Evolutionary conservation across 2,888 invertebrate species (phyloP).

Genomic region (Cephalotes varians): DNA sequence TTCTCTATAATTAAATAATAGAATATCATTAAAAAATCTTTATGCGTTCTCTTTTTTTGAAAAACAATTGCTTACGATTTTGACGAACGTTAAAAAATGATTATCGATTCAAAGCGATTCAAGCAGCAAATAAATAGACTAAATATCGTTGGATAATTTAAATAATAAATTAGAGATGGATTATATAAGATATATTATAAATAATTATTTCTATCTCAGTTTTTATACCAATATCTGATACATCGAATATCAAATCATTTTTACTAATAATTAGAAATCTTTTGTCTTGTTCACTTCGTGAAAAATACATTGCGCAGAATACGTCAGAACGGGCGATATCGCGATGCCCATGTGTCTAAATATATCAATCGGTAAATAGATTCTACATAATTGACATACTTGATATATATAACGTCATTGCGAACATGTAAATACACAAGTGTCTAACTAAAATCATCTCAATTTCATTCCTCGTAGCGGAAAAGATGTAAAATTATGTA

Average conservation of each 20-base stretch:
- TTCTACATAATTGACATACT: slow-evolving; percentile 34
- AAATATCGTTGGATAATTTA: neutral
- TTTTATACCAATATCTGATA: neutral
- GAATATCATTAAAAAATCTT: too few relatives aligned
- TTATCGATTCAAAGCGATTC: neutral
- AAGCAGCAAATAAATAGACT: neutral
- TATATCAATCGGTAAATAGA: slow-evolving; percentile 35
- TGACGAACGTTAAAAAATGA: neutral
- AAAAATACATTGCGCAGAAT: neutral
- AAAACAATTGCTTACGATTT: neutral
- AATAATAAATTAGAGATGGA: neutral
- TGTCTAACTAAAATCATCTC: neutral
- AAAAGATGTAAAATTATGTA: too few relatives aligned
- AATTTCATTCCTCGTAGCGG: neutral
- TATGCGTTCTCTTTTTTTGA: neutral
- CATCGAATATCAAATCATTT: neutral
- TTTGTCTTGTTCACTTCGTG: neutral
- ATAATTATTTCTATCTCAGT: neutral
- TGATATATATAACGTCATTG: neutral
- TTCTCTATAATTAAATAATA: too few relatives aligned
- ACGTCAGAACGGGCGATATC: neutral
- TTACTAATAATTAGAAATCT: neutral
- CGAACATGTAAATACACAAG: neutral
- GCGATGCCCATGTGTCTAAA: slow-evolving; percentile 27
- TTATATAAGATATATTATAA: too few relatives aligned